phyloP scores from a whole-genome alignment of 2,113 vertebrate genomes.

The Fulmarus glacialis region DNA sequence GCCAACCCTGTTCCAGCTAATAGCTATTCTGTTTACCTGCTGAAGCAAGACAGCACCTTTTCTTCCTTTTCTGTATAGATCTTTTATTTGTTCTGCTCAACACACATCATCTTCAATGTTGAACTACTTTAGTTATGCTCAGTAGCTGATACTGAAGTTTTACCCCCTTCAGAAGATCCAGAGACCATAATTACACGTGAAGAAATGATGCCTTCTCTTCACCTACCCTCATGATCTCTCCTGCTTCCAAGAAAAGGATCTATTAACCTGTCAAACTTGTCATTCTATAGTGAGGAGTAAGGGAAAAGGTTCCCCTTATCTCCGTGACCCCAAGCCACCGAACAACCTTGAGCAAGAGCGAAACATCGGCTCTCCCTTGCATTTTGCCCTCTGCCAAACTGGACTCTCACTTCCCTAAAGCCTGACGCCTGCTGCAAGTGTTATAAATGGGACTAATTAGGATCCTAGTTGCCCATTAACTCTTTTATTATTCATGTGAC shows the following conservation, averaged over 20 bases:
- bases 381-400: background rate
- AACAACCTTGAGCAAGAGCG: background rate
- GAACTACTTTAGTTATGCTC: background rate
- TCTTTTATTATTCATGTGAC: conserved; percentile 44
- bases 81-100: background rate
- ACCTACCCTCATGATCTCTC: background rate
- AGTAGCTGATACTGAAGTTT: background rate
- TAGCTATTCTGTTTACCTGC: background rate
- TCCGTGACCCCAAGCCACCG: background rate
- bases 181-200: background rate
- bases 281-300: background rate
- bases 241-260: background rate
- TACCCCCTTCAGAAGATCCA: background rate
- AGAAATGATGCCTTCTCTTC: background rate
- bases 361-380: background rate
- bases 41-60: background rate
- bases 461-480: background rate
- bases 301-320: background rate
- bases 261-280: background rate
- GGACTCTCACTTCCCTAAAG: background rate
- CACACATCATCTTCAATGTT: fast-evolving
- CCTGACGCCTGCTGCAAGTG: fast-evolving
- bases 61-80: background rate
- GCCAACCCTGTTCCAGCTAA: background rate
- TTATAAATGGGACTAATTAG: conserved; percentile 27